These are phyloP conservation scores for Enteromius afrohamiltoni DNA, from an alignment of 2,797 vertebrate genomes.

Conservation along the genomic window DNA sequence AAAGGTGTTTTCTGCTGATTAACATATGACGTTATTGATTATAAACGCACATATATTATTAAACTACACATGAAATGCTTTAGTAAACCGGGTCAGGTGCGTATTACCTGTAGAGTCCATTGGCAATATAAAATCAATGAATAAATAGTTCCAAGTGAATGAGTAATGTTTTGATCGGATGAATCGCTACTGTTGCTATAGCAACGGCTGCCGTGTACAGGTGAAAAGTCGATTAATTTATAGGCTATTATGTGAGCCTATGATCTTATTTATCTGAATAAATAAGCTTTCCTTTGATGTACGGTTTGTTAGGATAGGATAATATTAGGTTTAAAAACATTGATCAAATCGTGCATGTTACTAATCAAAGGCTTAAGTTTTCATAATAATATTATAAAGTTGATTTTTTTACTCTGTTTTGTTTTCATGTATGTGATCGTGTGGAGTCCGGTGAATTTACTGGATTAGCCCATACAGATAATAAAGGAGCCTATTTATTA, in stretches of 20 bases:
- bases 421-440: too few relatives aligned
- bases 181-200: neutral
- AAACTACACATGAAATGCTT: neutral
- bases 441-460: neutral
- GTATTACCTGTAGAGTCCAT: slow-evolving; percentile 19
- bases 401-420: neutral
- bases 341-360: too few relatives aligned
- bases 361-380: too few relatives aligned
- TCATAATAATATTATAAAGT: neutral
- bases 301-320: too few relatives aligned
- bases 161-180: neutral
- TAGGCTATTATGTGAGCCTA: too few relatives aligned
- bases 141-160: neutral
- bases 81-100: neutral
- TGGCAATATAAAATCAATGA: neutral
- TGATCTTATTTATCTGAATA: too few relatives aligned
- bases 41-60: neutral
- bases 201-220: neutral
- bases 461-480: neutral
- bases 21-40: neutral
- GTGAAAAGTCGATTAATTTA: neutral
- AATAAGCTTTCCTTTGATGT: too few relatives aligned
- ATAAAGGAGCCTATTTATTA: neutral
- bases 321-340: too few relatives aligned
- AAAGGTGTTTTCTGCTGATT: neutral